Base-by-base conservation (phyloP, 1,140 invertebrate genomes). In the Drosophila malerkotliana region DNA sequence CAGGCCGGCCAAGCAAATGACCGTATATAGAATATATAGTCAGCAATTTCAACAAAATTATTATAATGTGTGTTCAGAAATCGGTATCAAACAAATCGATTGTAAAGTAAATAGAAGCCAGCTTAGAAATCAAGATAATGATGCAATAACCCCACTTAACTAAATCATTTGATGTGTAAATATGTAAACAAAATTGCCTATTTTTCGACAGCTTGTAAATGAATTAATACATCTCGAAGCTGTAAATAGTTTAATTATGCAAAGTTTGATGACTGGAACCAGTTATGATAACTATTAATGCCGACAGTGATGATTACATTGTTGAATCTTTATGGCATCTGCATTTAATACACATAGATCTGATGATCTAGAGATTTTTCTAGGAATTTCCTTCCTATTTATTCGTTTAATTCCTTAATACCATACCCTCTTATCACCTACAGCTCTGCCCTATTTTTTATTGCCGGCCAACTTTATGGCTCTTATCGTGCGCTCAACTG, bases 1-100 rank as follows among this genome's bases (percentile, higher is more conserved):
- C 83, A 77, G 83, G 83, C 79, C 83, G 74, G 49, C 62, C 55
- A 83, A 75, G 61, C 47, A 85, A 79, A 79, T 88, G 83, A 87
- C 83, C 83, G 83, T 82, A 78, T 84, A 84, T 84, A 83, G 76
- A 76, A 59, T 80, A 80, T 79, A 80, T 79, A 45, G 63, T 10
- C 63, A 24, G 47, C 47, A 67, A 53, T 64, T 63, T 67, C 9
- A 67, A 41, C 26, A 14, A 24, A 64, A 56, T n/a, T 9, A 10
- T 1, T 0, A 63, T 69, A 64, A 73, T 64, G 48, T 59, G 62
- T 80, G 44, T 49, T 72, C 24, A 32, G 32, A 54, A 54, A 48
- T 76, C 62, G 48, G 63, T 77, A 69, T 69, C 32, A 60, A 80
- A 47, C 72, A 80, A 73, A 74, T 73, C 51, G 41, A 58, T 37